Evolutionary conservation across 2,888 invertebrate genomes (phyloP).

Genomic region (Hecatera dysodea): DNA sequence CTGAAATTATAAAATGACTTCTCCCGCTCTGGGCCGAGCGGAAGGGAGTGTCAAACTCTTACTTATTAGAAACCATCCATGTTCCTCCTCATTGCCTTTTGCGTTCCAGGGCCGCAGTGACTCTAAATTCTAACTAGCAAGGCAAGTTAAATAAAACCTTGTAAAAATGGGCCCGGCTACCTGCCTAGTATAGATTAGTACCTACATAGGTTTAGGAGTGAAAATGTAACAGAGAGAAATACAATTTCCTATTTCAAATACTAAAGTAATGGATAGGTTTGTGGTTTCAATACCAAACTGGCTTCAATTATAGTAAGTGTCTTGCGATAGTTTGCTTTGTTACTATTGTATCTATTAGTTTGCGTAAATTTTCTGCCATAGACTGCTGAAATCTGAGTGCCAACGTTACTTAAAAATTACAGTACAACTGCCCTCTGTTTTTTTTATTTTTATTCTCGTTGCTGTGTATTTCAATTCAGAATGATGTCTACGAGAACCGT

Average conservation of each 20-base stretch:
- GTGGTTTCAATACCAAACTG: conserved; percentile 41
- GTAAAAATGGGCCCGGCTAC: no score
- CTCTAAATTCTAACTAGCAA: no score
- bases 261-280: conserved; percentile 26
- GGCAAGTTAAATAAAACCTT: no score
- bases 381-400: conserved; percentile 4
- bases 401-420: no score
- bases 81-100: no score
- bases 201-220: not conserved
- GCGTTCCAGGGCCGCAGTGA: no score
- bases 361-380: conserved; percentile 8
- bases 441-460: not conserved
- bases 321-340: conserved; percentile 49
- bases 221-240: not conserved
- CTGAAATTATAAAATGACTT: no score
- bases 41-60: no score
- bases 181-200: no score
- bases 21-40: no score
- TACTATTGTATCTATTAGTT: conserved; percentile 10
- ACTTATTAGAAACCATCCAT: no score
- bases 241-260: not conserved
- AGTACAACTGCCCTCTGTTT: no score
- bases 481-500: not conserved
- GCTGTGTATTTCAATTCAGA: not conserved
- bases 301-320: conserved; percentile 40